Evolutionary conservation across 2,888 invertebrate genomes (phyloP), one percentile per base, ranked within the genome.

Genomic region (Callyntrura guangdongensis): DNA sequence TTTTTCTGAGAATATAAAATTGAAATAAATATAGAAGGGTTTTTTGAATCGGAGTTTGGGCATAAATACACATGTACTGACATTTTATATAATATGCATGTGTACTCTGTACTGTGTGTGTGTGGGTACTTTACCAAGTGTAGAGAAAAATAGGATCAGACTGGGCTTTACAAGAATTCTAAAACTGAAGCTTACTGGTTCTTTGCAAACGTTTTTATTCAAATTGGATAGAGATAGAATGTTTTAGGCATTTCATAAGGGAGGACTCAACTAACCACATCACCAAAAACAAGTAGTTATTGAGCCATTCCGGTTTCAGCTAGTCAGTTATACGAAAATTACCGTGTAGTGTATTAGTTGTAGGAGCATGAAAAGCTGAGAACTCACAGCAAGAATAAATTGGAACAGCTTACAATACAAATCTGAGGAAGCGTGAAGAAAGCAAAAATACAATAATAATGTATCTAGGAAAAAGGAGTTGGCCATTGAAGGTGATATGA

Each of bases 121-220:
- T 59, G 20, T 6, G 17, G 59, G 61, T 61, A 20, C 25, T 17
- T 45, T 36, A 36, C 17, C 11, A 3, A 59, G 17, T 20, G 8
- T 17, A 49, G 20, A n/a, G 14, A 77, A 22, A 53, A 82, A 36
- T 53, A 61, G 61, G 81, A 59, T 82, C 81, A 82, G 27, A 45
- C 61, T 45, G 61, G 59, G 81, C 81, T 82, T 82, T 82, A 45
- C 79, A 27, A 17, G 27, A 79, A 79, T 59, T 53, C 59, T 11
- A 59, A 4, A 61, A 79, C 79, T 56, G 36, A 79, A 27, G 17
- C 56, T 5, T 56, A 27, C 59, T 53, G 79, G 59, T 59, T 77
- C 36, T 74, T 53, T 79, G n/a, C 61, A 64, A 83, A 61, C 49
- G 84, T 61, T 64, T 69, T 67, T 67, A 84, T 84, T 84, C 84